Conservation (phyloP, 2,888 invertebrate species). For the Myathropa florea region DNA sequence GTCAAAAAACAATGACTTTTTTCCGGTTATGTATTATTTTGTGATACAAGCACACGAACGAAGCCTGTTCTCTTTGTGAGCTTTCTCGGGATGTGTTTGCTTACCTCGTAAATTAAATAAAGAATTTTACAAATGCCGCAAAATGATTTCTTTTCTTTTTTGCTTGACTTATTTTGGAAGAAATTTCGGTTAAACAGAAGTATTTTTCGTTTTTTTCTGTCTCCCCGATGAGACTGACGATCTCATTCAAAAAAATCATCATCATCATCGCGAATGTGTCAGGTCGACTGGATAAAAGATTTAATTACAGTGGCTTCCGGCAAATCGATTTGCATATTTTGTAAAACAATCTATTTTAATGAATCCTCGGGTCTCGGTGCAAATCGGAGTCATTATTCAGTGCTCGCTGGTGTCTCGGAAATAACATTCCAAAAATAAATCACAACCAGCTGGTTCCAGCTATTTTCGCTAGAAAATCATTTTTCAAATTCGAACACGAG, state of each 20-base stretch:
- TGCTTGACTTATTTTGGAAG: conserved; percentile 13
- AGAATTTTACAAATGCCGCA: conserved; percentile 17
- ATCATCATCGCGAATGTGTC: not conserved
- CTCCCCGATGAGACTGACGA: not conserved
- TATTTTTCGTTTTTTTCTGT: not conserved
- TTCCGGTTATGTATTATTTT: not conserved
- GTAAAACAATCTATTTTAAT: conserved; percentile 27
- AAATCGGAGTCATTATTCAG: conserved; percentile 38
- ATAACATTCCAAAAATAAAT: conserved; percentile 35
- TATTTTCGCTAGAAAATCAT: conserved; percentile 20
- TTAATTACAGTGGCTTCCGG: conserved; percentile 54
- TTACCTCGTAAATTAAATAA: not conserved
- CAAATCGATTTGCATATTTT: conserved; percentile 33
- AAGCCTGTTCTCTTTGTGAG: not conserved
- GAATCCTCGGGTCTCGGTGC: conserved; percentile 1
- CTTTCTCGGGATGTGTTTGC: not conserved
- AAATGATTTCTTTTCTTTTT: not conserved
- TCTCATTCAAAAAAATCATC: not conserved
- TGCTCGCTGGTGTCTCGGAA: not conserved
- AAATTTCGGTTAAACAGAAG: conserved; percentile 19
- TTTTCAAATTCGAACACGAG: not conserved
- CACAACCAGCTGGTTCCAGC: conserved; percentile 43
- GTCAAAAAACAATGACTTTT: not conserved
- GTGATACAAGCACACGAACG: not conserved
- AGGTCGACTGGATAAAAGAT: not conserved